Percentiles rank a stretch among this genome's conserved stretches.
These are phyloP conservation scores for Toxonevra muliebris DNA, from an alignment of 2,888 invertebrate species.

Conservation along the genomic window DNA sequence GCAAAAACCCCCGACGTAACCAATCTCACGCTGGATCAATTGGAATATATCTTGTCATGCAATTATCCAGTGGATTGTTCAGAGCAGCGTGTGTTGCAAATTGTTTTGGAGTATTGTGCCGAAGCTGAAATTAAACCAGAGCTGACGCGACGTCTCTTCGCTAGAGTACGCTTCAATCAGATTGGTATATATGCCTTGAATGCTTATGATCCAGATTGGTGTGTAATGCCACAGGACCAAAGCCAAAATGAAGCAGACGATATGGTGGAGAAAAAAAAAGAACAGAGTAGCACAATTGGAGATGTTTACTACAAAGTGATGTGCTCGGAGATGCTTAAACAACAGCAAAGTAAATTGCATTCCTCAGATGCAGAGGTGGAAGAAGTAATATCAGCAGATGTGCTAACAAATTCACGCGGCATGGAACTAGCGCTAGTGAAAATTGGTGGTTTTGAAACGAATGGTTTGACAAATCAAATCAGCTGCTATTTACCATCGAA, in stretches of 20 bases:
- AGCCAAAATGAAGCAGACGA: conserved; percentile 23
- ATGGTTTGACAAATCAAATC: conserved; percentile 75
- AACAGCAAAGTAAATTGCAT: conserved; percentile 36
- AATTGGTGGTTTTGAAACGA: conserved; percentile 75
- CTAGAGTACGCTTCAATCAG: conserved; percentile 54
- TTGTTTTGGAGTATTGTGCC: conserved; percentile 70
- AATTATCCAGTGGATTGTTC: conserved; percentile 77
- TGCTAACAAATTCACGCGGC: conserved; percentile 72
- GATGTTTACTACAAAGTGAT: conserved; percentile 27
- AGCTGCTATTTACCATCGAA: conserved; percentile 71
- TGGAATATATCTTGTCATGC: conserved; percentile 71
- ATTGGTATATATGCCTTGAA: conserved; percentile 43
- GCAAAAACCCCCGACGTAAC: conserved; percentile 71
- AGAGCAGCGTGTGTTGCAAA: conserved; percentile 70
- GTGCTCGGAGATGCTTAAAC: conserved; percentile 38
- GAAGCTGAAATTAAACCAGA: conserved; percentile 42
- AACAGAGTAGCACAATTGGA: conserved; percentile 1
- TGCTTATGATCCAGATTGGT: conserved; percentile 27
- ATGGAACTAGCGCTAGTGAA: conserved; percentile 75
- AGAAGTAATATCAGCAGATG: conserved; percentile 40
- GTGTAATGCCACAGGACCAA: neutral
- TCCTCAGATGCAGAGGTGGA: conserved; percentile 25
- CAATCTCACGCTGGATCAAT: conserved; percentile 70
- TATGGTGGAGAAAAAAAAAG: conserved; percentile 10
- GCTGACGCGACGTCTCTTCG: conserved; percentile 45